A percentile compares a stretch with the other conserved stretches of the same genome.
Evolutionary conservation across 2,888 invertebrate genomes (phyloP).

Genomic region (Oscheius sp.): DNA sequence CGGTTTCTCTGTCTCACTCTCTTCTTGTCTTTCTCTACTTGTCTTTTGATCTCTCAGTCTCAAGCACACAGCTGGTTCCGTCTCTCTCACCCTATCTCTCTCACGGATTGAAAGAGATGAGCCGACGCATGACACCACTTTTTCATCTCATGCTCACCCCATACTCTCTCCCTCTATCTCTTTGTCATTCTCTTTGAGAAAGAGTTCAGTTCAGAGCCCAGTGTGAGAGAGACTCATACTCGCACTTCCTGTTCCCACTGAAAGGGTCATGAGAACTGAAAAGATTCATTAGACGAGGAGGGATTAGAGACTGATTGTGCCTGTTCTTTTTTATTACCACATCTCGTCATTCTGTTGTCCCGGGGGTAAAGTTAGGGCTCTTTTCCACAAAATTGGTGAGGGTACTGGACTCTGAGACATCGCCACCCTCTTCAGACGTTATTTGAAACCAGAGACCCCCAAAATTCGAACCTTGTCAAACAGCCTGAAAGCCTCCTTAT

Average conservation of each 20-base stretch:
- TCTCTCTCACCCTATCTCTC: conserved; percentile 4
- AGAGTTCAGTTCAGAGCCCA: not conserved
- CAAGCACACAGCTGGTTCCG: not conserved
- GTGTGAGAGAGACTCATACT: not conserved
- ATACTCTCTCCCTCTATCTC: not conserved
- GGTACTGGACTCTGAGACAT: conserved; percentile 13
- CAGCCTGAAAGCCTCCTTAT: conserved; percentile 72
- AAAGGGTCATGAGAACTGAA: not conserved
- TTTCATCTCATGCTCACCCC: not conserved
- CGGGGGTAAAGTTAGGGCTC: not conserved
- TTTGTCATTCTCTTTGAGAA: not conserved
- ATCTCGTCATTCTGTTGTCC: not conserved
- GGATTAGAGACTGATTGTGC: too few relatives aligned
- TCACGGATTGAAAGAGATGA: not conserved
- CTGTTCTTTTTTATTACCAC: too few relatives aligned
- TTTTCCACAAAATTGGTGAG: too few relatives aligned
- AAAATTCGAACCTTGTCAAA: conserved; percentile 70
- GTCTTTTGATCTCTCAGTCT: too few relatives aligned
- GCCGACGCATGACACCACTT: not conserved
- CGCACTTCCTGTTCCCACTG: not conserved
- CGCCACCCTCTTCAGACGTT: conserved; percentile 11
- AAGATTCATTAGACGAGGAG: not conserved
- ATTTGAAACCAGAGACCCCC: conserved; percentile 9
- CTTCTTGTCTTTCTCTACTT: not conserved
- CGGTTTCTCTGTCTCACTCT: conserved; percentile 3